These are phyloP conservation scores for Leguminivora glycinivorella DNA, from an alignment of 1,140 invertebrate genomes.

Conservation along the genomic window DNA sequence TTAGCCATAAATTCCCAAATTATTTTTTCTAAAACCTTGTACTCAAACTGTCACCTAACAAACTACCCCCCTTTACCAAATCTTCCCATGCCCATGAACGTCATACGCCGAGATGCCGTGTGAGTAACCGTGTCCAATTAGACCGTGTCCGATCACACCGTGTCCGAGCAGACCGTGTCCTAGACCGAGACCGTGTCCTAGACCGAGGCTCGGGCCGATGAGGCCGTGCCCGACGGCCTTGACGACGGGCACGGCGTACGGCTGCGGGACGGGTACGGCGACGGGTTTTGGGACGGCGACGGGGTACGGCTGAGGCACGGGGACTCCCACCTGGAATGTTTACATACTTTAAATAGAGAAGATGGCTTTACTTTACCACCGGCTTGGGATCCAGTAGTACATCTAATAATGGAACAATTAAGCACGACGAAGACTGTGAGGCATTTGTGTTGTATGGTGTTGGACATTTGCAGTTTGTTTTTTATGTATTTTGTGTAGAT, in stretches of 20 bases:
- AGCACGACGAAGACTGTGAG: too few species aligned
- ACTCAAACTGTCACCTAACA: constrained; percentile 29
- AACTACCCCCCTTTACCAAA: constrained; percentile 40
- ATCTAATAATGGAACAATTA: too few species aligned
- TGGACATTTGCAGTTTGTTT: too few species aligned
- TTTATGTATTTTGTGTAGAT: too few species aligned
- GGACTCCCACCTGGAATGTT: constrained; percentile 65
- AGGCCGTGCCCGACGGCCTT: constrained; percentile 21
- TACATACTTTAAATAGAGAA: too few species aligned
- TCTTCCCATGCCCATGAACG: constrained; percentile 31
- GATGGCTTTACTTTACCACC: too few species aligned
- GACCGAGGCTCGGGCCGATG: too few species aligned
- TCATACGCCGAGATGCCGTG: constrained; percentile 8
- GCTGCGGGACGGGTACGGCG: constrained; percentile 65
- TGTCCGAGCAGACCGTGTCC: constrained; percentile 20
- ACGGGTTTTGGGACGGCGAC: constrained; percentile 68
- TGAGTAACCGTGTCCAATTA: background rate
- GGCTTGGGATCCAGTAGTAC: too few species aligned
- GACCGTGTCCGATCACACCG: background rate
- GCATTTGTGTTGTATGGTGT: too few species aligned
- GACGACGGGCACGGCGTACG: constrained; percentile 56
- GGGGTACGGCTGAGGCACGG: constrained; percentile 71
- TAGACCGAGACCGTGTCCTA: constrained; percentile 26
- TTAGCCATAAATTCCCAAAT: too few species aligned
- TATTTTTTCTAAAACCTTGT: too few species aligned